A percentile compares a stretch with the other conserved stretches of the same genome.
Conservation (phyloP, 2,888 invertebrate species). For the Plusia festucae region DNA sequence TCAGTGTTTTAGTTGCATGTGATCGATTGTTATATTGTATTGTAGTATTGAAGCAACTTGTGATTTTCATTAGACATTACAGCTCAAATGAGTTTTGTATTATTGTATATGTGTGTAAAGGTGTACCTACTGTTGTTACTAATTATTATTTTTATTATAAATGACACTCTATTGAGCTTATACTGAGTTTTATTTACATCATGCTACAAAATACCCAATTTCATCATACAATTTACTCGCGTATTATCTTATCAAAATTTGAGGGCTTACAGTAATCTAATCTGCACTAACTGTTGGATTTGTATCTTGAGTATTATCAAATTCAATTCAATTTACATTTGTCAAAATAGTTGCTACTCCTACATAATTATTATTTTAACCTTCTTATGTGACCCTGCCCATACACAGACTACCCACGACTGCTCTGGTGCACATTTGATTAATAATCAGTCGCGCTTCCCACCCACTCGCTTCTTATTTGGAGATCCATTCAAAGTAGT, state of each 20-base stretch:
- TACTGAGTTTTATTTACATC: conserved; percentile 38
- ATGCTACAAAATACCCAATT: background rate
- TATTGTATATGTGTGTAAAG: conserved; percentile 64
- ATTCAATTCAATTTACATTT: background rate
- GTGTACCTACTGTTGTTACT: conserved; percentile 65
- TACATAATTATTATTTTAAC: no score
- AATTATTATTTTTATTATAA: conserved; percentile 69
- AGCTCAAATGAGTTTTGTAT: conserved; percentile 64
- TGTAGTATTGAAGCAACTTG: conserved; percentile 52
- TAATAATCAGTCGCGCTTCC: no score
- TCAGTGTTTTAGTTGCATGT: conserved; percentile 51
- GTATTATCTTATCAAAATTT: background rate
- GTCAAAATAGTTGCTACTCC: background rate
- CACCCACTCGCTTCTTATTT: no score
- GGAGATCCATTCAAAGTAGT: no score
- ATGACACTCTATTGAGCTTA: conserved; percentile 70
- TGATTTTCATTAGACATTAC: conserved; percentile 46
- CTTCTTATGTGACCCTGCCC: no score
- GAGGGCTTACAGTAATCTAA: conserved; percentile 16
- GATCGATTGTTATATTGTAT: conserved; percentile 42
- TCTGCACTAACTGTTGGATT: conserved; percentile 5
- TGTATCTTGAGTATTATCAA: background rate
- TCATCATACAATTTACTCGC: background rate
- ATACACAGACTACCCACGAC: no score
- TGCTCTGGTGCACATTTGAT: no score